Base-by-base conservation (phyloP, 2,797 vertebrate genomes). In the Capromys pilorides region DNA sequence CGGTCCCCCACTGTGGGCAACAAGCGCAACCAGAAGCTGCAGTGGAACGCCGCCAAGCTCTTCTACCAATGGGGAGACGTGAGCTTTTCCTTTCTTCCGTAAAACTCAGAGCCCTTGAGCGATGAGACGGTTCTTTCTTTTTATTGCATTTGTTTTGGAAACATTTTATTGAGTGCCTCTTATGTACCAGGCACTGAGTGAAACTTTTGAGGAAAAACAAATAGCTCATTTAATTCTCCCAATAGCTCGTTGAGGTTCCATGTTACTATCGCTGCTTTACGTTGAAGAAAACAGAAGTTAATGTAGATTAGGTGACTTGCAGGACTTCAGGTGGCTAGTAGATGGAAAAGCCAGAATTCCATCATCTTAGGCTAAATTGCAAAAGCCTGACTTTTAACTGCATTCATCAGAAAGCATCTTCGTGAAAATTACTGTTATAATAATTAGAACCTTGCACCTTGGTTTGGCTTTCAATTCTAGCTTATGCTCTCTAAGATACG, bases 61-160 rank as follows among this genome's bases (percentile, higher is more conserved):
- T 99, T 99, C 98, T 99, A 99, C 98, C 99, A 99, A 75, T 99
- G 99, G 99, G 99, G 99, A 97, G 99, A 99, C 86, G 99, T 99
- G 98, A 99, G 99, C 97, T 71, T 85, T 3, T 41, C 73, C 93
- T 61, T 94, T 96, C 82, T 96, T 12, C 22, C 84, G 0, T 90
- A 69, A 88, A 82, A 64, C 41, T 6, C 3, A 33, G 19, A 21
- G 39, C 21, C 3, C 67, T 69, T 7, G 18, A 61, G 39, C 78
- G 51, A 73, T 41, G 36, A 39, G 75, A 81, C 33, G 80, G 2
- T 10, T n/a, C 61, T 51, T 21, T 36, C n/a, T 69, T 69, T 33
- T 67, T 33, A 24, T n/a, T 61, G 59, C 79, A 36, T 83, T 88
- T 86, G 57, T 73, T 92, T 84, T 71, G 3, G 14, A 78, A 66